Conservation (phyloP, 2,888 invertebrate genomes). For the Platypus cylindrus region DNA sequence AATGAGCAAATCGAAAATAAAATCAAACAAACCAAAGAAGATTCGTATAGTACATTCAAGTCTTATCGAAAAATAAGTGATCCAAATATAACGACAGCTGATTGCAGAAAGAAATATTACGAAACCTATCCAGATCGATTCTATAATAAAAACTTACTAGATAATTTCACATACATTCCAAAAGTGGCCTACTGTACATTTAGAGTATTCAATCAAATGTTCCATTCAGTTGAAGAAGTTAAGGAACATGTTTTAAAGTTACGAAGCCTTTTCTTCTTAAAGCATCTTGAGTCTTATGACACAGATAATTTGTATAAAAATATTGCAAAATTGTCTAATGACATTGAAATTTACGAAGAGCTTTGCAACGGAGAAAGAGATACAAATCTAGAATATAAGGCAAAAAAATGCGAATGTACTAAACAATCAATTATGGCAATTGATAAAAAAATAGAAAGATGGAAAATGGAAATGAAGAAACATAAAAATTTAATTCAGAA, state of each 20-base stretch:
- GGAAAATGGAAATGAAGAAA: constrained; percentile 15
- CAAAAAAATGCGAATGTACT: constrained; percentile 12
- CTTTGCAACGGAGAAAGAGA: constrained; percentile 2
- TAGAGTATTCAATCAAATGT: constrained; percentile 10
- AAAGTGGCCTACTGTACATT: constrained; percentile 6
- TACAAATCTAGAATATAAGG: constrained; percentile 1
- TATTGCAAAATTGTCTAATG: constrained; percentile 2
- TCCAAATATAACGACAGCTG: constrained; percentile 8
- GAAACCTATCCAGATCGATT: constrained; percentile 11
- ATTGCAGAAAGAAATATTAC: constrained; percentile 10
- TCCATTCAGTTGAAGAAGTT: constrained; percentile 8
- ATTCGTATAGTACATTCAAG: constrained; percentile 1
- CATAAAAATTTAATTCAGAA: constrained; percentile 15
- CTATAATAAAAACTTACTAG: constrained; percentile 6
- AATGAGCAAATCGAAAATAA: constrained; percentile 13
- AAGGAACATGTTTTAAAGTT: constrained; percentile 5
- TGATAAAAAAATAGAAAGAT: constrained; percentile 17
- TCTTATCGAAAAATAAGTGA: constrained; percentile 2
- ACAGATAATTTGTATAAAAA: constrained; percentile 2
- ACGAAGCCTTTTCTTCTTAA: constrained; percentile 2
- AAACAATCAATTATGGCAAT: constrained; percentile 13
- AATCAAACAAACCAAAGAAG: constrained; percentile 1
- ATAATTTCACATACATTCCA: background rate
- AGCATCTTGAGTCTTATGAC: background rate
- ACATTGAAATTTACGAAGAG: constrained; percentile 4